Evolutionary conservation across 2,113 vertebrate genomes (phyloP), one percentile per base, ranked within the genome.

Genomic region (Stigmatopora nigra): DNA sequence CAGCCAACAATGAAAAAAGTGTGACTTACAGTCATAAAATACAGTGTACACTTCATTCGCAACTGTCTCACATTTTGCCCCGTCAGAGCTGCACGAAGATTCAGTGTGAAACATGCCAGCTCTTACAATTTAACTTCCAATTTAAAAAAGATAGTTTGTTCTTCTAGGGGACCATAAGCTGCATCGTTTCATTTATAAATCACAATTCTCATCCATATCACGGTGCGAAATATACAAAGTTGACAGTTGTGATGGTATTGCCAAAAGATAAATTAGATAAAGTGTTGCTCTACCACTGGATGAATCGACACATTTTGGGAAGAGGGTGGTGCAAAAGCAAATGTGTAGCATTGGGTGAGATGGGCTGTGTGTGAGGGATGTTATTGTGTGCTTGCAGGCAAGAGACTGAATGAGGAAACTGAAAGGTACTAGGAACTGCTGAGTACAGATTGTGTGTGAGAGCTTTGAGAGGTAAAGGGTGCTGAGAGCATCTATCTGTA

Each of bases 401-500:
- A 22, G 51, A 22, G 66, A 56, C 63, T n/a, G 35, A 48, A 16
- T 12, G 55, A 71, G 68, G 38, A 63, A 70, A 73, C 77, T 77
- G 78, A 71, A 82, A 78, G 76, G 70, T 70, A 22, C 41, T 13
- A 45, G 7, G 65, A 69, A 72, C 66, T 67, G 78, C 78, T 81
- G 75, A 86, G 84, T 81, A 68, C 82, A 75, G 77, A 69, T 86
- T 84, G 84, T 84, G 71, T 76, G 78, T 82, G 84, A 87, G 82
- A 87, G 85, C 87, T 85, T 73, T 77, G 81, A 82, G 85, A 86
- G 25, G 25, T 31, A 31, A 86, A 83, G 81, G 73, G 67, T 80
- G 75, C 78, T 78, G 85, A 84, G 81, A 84, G 85, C 82, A 86
- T 87, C 79, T 87, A 82, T 88, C 85, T 84, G 75, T 86, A 85